phyloP scores from a whole-genome alignment of 2,888 invertebrate genomes.

The Trachelus troglodyta region DNA sequence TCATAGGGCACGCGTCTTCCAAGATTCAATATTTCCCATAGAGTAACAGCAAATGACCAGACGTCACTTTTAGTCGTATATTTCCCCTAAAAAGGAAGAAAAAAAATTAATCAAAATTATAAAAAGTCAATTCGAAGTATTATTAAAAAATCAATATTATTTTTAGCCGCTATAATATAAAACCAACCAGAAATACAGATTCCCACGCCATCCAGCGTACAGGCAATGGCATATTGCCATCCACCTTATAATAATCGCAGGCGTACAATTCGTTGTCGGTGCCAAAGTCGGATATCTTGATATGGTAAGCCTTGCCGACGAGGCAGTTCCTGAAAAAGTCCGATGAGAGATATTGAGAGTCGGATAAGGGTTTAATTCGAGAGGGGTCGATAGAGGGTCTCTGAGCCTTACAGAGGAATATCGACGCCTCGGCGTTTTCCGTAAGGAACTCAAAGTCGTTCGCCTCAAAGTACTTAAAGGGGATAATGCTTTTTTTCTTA shows the following conservation, averaged over 20 bases:
- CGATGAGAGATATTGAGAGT: not conserved
- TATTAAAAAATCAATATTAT: not conserved
- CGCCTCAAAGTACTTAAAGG: not conserved
- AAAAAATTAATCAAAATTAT: not conserved
- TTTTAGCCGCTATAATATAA: not conserved
- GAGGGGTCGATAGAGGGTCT: not conserved
- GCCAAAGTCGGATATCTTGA: constrained; percentile 88
- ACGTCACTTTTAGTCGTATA: constrained; percentile 92
- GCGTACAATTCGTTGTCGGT: constrained; percentile 85
- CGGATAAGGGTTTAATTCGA: not conserved
- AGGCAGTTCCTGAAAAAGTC: constrained; percentile 78
- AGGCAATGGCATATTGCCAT: constrained; percentile 82
- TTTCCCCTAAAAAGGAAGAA: constrained; percentile 71
- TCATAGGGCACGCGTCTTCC: constrained; percentile 84
- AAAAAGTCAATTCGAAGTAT: not conserved
- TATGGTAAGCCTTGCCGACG: constrained; percentile 83
- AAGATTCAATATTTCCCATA: constrained; percentile 87
- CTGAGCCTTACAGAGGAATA: not conserved
- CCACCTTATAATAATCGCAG: constrained; percentile 85
- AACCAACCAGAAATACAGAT: constrained; percentile 74
- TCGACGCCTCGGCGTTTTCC: not conserved
- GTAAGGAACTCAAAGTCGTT: not conserved
- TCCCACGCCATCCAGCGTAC: constrained; percentile 94
- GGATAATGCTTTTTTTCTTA: not conserved
- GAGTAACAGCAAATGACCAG: constrained; percentile 89